Evolutionary conservation across 2,113 vertebrate species (phyloP).

Genomic region (Percopsis transmontana): DNA sequence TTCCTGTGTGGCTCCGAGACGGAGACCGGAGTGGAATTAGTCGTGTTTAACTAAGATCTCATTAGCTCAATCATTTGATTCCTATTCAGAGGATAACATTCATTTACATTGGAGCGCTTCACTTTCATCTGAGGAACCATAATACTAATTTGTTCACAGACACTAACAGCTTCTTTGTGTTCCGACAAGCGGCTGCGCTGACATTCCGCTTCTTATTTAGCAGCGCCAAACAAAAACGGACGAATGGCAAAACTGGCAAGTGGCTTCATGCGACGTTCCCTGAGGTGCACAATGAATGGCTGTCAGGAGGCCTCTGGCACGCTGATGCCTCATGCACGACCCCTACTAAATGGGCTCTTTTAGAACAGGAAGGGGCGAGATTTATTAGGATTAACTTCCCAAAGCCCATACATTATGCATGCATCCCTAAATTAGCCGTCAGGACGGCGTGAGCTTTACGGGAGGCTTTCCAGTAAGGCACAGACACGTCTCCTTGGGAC

Average conservation of each 20-base stretch:
- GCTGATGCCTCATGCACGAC: slow-evolving; percentile 44
- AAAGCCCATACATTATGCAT: slow-evolving; percentile 78
- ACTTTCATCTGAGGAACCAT: slow-evolving; percentile 47
- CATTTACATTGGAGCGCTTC: slow-evolving; percentile 51
- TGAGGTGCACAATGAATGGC: slow-evolving; percentile 49
- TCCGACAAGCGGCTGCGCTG: slow-evolving; percentile 37
- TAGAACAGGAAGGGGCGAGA: slow-evolving; percentile 61
- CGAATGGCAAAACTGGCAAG: slow-evolving; percentile 40
- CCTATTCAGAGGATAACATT: slow-evolving; percentile 48
- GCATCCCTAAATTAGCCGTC: slow-evolving; percentile 73
- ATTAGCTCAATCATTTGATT: slow-evolving; percentile 60
- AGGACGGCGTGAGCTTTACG: slow-evolving; percentile 57
- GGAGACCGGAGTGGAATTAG: slow-evolving; percentile 17
- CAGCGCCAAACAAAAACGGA: slow-evolving; percentile 55
- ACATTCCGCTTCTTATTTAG: slow-evolving; percentile 44
- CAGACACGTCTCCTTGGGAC: slow-evolving; percentile 10
- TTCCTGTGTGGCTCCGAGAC: neutral
- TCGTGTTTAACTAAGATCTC: slow-evolving; percentile 47
- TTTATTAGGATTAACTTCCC: slow-evolving; percentile 80
- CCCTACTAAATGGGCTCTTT: slow-evolving; percentile 61
- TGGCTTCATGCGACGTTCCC: slow-evolving; percentile 37
- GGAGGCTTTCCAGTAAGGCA: slow-evolving; percentile 37
- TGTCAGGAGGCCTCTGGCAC: slow-evolving; percentile 51
- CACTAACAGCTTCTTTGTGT: slow-evolving; percentile 48
- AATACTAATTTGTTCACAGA: slow-evolving; percentile 56